Base-by-base conservation (phyloP, 35 echinoderm and acorn worm species). In the Ophioderma brevispina region DNA sequence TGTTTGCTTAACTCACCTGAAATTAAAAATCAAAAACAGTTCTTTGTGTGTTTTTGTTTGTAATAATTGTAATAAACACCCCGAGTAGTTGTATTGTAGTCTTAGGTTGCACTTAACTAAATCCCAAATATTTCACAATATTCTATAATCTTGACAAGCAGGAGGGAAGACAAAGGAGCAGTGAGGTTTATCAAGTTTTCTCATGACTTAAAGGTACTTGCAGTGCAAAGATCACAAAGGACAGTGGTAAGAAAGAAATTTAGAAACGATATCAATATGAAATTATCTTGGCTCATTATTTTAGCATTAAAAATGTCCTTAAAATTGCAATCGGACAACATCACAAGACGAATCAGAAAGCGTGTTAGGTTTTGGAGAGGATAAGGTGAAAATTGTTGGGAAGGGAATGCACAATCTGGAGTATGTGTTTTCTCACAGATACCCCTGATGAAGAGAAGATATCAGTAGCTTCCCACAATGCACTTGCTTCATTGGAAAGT, bases 161-260 rank as follows among this genome's bases (percentile, higher is more conserved):
- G 97, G 81, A 99, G 95, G 94, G 97, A 99, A 78, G 97, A 99
- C 85, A 99, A 95, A 88, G 97, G 97, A 31, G 87, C 87, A 32
- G 97, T 99, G 35, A 93, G 95, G 32, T 99, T 94, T 39, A 95
- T 99, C 76, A 99, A 99, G 88, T 99, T 99, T 79, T 99, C 97
- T 21, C 78, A 80, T 25, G 94, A 99, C 80, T 55, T 99, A 41
- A 95, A 88, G 55, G 92, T 99, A 31, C 52, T 99, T 39, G 97
- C 93, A 32, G 88, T 99, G 10, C 97, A 99, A 84, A 92, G 97
- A 56, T 95, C 97, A 76, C 97, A 95, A 33, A 99, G 82, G 76
- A 93, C 97, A 43, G 97, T 99, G 90, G 97, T 95, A 59, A 93
- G 97, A 84, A 81, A n/a, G n/a, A n/a, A n/a, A n/a, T n/a, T n/a